These are phyloP conservation scores for Dioctria rufipes DNA, from an alignment of 2,888 invertebrate species.

Conservation along the genomic window DNA sequence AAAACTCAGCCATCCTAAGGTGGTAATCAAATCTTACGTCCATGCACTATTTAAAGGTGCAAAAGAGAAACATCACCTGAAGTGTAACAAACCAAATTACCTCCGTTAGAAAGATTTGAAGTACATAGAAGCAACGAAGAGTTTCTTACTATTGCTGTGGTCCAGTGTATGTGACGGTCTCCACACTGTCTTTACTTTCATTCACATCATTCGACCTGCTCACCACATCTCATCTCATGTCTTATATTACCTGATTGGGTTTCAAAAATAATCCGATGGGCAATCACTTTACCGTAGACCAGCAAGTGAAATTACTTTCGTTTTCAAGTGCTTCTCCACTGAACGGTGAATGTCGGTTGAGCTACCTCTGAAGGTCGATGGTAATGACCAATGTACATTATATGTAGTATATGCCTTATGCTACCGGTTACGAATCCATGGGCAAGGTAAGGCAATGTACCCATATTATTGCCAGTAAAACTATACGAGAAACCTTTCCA, in stretches of 20 bases:
- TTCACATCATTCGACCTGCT: not conserved
- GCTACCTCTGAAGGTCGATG: constrained; percentile 49
- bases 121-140: not conserved
- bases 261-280: constrained; percentile 29
- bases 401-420: not conserved
- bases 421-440: constrained; percentile 39
- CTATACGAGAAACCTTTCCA: constrained; percentile 19
- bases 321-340: constrained; percentile 19
- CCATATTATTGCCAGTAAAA: not conserved
- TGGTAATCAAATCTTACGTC: constrained; percentile 44
- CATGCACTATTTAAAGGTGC: constrained; percentile 35
- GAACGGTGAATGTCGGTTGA: constrained; percentile 41
- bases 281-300: constrained; percentile 27
- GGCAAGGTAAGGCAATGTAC: constrained; percentile 51
- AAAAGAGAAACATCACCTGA: constrained; percentile 26
- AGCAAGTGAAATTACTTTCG: constrained; percentile 51
- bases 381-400: constrained; percentile 44
- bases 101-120: not conserved
- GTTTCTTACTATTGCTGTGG: not conserved
- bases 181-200: constrained; percentile 8
- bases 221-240: constrained; percentile 7
- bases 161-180: not conserved
- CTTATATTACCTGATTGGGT: constrained; percentile 31
- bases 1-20: not conserved
- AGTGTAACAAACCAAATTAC: not conserved